Base-by-base conservation (phyloP, 2,888 invertebrate genomes). In the Agriopis aurantiaria region DNA sequence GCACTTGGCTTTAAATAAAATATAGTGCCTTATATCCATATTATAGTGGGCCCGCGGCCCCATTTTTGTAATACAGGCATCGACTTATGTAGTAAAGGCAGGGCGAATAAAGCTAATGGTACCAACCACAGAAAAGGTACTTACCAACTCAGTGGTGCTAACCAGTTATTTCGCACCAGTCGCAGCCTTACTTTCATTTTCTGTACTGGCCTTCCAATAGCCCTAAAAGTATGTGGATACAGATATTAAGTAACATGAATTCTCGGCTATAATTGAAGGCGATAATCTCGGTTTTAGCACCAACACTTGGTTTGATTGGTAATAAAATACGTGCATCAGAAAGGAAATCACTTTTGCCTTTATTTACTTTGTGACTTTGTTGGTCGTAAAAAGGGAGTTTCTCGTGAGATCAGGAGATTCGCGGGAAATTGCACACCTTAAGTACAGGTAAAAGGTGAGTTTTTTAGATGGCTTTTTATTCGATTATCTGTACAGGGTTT, bases 301-400 rank as follows among this genome's bases (percentile, higher is more conserved):
- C 57, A 58, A 71, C 66, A 64, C 57, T 68, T 64, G 53, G 55
- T 72, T 71, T 79, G 76, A 81, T 81, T 74, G 79, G 71, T 67
- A 61, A 72, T 80, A 80, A 80, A 80, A 61, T 59, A 68, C 70
- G 65, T 68, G 75, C 76, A 78, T 73, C 63, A 68, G 65, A 72
- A 73, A 64, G 71, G 62, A 67, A 73, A 71, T 72, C 69, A 65
- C 65, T 68, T 64, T 57, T 60, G 59, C 33, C 65, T 79, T 75
- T 80, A 82, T 82, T 80, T 79, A 80, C 80, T 74, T 79, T 72
- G 74, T 72, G 75, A 77, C 74, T 79, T 73, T 73, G 76, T 68
- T 72, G 73, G 23, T 76, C 75, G 78, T 83, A 80, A 82, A 82
- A 74, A 65, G 65, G 69, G 61, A 67, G 72, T 70, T 77, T 73